Evolutionary conservation across 1,140 invertebrate species (phyloP).

Genomic region (Drosophila bocki): DNA sequence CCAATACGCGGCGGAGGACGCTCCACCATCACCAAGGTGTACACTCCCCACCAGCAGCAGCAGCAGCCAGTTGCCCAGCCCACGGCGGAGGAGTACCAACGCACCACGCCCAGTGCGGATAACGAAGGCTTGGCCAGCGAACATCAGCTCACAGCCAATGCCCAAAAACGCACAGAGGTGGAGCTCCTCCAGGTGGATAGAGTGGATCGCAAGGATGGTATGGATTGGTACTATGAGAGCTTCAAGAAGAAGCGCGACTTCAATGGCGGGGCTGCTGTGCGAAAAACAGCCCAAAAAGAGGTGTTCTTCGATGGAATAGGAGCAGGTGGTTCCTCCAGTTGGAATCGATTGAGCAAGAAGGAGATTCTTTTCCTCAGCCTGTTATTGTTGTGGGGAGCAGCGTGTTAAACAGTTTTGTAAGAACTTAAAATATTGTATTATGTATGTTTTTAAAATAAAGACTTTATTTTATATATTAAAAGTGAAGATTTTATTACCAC

Average conservation of each 20-base stretch:
- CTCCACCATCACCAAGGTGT: slow-evolving; percentile 89
- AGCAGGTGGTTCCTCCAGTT: slow-evolving; percentile 14
- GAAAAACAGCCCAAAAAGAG: slow-evolving; percentile 52
- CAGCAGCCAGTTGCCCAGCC: slow-evolving; percentile 66
- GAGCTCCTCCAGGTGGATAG: slow-evolving; percentile 43
- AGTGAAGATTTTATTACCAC: not conserved
- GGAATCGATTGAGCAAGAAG: slow-evolving; percentile 26
- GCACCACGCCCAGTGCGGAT: slow-evolving; percentile 71
- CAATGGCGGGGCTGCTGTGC: slow-evolving; percentile 41
- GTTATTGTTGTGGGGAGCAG: slow-evolving; percentile 49
- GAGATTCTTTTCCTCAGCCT: slow-evolving; percentile 39
- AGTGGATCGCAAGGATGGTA: slow-evolving; percentile 84
- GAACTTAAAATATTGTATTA: slow-evolving; percentile 59
- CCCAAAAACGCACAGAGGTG: slow-evolving; percentile 68
- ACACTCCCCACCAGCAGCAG: slow-evolving; percentile 85
- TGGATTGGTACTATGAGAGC: slow-evolving; percentile 91
- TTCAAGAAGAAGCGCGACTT: slow-evolving; percentile 87
- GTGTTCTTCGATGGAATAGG: slow-evolving; percentile 38
- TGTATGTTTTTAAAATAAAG: slow-evolving; percentile 45
- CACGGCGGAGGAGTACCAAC: slow-evolving; percentile 81
- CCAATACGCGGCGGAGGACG: slow-evolving; percentile 78
- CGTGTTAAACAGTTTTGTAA: slow-evolving; percentile 69
- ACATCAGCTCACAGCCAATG: slow-evolving; percentile 58
- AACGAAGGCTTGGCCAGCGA: slow-evolving; percentile 57
- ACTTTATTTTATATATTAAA: slow-evolving; percentile 34